phyloP scores from a whole-genome alignment of 2,888 invertebrate species.

The Caradrina clavipalpis region DNA sequence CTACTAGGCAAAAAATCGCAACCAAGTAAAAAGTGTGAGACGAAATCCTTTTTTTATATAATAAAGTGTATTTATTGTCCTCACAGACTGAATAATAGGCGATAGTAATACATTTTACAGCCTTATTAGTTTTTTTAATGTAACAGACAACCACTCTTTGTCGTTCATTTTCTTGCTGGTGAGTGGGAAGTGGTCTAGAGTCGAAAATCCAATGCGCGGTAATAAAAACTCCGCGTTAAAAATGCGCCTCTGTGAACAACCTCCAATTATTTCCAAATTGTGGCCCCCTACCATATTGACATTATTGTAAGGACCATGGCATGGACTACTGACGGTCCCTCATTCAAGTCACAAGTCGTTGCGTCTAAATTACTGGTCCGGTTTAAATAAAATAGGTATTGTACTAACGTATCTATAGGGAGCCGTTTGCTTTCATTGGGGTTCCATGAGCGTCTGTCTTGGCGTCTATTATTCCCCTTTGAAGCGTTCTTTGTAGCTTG shows the following conservation, averaged over 20 bases:
- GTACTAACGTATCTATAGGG: background rate
- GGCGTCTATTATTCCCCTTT: constrained; percentile 14
- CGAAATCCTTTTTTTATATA: background rate
- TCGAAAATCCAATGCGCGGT: no score
- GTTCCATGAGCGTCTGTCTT: constrained; percentile 8
- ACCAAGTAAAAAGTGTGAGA: constrained; percentile 3
- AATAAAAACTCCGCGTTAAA: no score
- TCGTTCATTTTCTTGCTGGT: no score
- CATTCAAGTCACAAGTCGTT: constrained; percentile 18
- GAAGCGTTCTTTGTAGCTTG: background rate
- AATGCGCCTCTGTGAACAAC: no score
- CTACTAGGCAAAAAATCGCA: constrained; percentile 3
- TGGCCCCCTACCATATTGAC: no score
- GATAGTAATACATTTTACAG: no score
- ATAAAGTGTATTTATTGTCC: no score
- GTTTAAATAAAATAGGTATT: constrained; percentile 33
- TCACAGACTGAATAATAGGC: no score
- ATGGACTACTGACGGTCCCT: background rate
- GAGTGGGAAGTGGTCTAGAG: no score
- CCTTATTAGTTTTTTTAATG: no score
- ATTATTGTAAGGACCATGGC: background rate
- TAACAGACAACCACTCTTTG: no score
- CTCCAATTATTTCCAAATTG: no score
- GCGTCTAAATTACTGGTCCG: constrained; percentile 34
- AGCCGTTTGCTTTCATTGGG: background rate